A percentile compares a stretch with the other conserved stretches of the same genome.
Conservation (phyloP, 2,113 vertebrate species). For the Vanacampus margaritifer region DNA sequence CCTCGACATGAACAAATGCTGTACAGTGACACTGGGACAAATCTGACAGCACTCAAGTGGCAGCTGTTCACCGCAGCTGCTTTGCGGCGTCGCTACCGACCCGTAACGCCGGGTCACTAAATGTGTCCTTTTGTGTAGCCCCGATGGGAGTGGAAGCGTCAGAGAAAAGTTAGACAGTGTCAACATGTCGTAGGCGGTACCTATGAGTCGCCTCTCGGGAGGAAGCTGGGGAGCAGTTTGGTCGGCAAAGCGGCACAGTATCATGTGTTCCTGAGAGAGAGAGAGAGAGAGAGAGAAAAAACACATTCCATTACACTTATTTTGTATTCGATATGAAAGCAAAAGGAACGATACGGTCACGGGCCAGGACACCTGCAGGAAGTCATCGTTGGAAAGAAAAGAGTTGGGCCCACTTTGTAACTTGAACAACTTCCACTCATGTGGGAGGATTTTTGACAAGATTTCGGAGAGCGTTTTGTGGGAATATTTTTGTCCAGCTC, state of each 20-base stretch:
- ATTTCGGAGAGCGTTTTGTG: background rate
- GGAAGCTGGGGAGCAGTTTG: constrained; percentile 91
- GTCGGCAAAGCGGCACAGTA: constrained; percentile 95
- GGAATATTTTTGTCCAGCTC: background rate
- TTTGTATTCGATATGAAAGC: background rate
- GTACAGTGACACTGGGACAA: constrained; percentile 27
- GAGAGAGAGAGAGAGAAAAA: background rate
- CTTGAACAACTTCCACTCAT: background rate
- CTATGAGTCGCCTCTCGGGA: constrained; percentile 79
- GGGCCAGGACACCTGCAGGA: background rate
- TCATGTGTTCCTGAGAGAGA: constrained; percentile 89
- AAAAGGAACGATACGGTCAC: background rate
- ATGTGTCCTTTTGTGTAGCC: background rate
- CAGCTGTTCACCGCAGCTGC: constrained; percentile 51
- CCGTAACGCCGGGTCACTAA: background rate
- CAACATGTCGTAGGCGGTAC: constrained; percentile 58
- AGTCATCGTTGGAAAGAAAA: background rate
- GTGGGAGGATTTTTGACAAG: background rate
- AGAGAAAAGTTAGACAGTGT: background rate
- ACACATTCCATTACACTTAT: background rate
- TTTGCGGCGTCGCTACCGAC: constrained; percentile 17
- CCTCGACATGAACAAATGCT: constrained; percentile 26
- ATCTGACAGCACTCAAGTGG: constrained; percentile 31
- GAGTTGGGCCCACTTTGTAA: background rate
- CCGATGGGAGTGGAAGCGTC: too few relatives aligned